Conservation (phyloP, 2,888 invertebrate genomes). For the Eremobia ochroleuca region DNA sequence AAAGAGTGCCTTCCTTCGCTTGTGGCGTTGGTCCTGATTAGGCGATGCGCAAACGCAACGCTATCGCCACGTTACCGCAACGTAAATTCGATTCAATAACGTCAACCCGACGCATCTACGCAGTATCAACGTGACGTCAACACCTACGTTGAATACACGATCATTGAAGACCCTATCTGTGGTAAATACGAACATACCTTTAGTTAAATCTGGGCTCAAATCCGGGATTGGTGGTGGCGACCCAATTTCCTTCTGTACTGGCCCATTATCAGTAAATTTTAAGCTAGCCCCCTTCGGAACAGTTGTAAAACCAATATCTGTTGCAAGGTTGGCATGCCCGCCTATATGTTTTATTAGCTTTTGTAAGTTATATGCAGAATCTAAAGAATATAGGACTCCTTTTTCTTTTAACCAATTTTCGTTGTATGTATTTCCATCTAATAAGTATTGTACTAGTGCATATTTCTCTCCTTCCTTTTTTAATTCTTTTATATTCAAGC, state of each 20-base stretch:
- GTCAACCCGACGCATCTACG: background rate
- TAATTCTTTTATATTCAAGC: constrained; percentile 79
- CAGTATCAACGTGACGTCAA: background rate
- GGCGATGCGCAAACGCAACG: background rate
- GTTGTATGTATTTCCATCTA: constrained; percentile 79
- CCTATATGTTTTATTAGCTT: constrained; percentile 78
- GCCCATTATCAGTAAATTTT: constrained; percentile 63
- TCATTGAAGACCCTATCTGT: background rate
- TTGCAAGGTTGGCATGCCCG: constrained; percentile 71
- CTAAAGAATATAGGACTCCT: constrained; percentile 77
- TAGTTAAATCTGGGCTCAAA: constrained; percentile 63
- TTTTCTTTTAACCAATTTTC: constrained; percentile 76
- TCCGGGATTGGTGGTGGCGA: constrained; percentile 72
- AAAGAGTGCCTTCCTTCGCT: background rate
- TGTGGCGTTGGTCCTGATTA: background rate
- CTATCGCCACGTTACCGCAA: background rate
- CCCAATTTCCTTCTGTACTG: constrained; percentile 75
- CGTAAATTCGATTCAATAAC: background rate
- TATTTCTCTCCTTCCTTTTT: constrained; percentile 80
- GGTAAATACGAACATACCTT: constrained; percentile 38
- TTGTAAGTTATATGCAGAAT: constrained; percentile 79
- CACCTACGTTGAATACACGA: background rate
- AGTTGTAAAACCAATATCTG: constrained; percentile 54
- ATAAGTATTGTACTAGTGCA: constrained; percentile 80
- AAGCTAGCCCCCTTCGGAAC: constrained; percentile 64